Evolutionary conservation across 2,797 vertebrate genomes (phyloP), one percentile per base, ranked within the genome.

Genomic region (Liparis tanakae): DNA sequence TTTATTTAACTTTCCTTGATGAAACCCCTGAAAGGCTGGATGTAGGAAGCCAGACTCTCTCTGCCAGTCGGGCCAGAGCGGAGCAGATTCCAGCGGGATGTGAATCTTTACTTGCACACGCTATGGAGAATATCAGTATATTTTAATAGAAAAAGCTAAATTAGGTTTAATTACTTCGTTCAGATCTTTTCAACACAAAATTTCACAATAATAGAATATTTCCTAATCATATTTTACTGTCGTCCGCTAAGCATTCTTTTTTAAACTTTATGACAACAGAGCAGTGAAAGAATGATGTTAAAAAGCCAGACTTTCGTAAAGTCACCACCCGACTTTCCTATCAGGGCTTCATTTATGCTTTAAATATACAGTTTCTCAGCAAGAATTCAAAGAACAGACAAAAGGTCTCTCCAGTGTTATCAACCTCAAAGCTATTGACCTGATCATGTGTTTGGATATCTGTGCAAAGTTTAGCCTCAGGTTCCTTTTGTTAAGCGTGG

Each of bases 351-450:
- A 82, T 68, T 66, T 36, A n/a, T 15, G 6, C 58, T 75, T 70
- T 56, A 72, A 72, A 57, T 70, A 33, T 50, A 34, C 12, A n/a
- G 12, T 66, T 82, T 74, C 54, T 17, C 39, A n/a, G 20, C 59
- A 74, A 79, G 39, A 74, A 82, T 75, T 78, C 4, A 58, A 77
- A 84, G 76, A 86, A 78, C 56, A 78, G 74, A 74, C 34, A 43
- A 80, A 9, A 59, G 43, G 22, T 74, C 61, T 57, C 41, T 37
- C 51, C 62, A 74, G 63, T 68, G 68, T 84, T 86, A 85, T 89
- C 87, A 89, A 85, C 78, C 85, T 79, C 59, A 74, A 69, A 81
- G 74, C 79, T 82, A 87, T 87, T 88, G 79, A 89, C 84, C 85
- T 82, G 83, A 85, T 86, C 79, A 81, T 69, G 67, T 75, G 80